These are phyloP conservation scores for Tanytarsus gracilentus DNA, from an alignment of 2,888 invertebrate genomes.

Conservation along the genomic window DNA sequence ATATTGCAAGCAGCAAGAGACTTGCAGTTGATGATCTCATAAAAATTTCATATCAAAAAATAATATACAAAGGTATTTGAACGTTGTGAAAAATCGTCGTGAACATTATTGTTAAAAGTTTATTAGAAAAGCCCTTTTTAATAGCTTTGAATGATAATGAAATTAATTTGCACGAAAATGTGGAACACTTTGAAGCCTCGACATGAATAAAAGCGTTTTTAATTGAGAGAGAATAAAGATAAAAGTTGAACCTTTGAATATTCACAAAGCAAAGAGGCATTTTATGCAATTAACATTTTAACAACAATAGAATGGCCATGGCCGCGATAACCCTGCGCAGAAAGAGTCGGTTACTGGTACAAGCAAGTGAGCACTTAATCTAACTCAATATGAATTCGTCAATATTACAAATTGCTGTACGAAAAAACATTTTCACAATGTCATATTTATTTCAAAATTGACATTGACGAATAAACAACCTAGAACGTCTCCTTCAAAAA, in stretches of 20 bases:
- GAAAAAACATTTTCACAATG: slow-evolving; percentile 6
- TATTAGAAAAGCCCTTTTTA: too few relatives aligned
- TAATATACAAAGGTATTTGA: too few relatives aligned
- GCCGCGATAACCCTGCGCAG: slow-evolving; percentile 20
- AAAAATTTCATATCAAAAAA: not conserved
- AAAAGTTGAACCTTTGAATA: slow-evolving; percentile 12
- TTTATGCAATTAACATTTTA: slow-evolving; percentile 19
- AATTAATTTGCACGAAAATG: too few relatives aligned
- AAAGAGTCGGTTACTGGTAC: slow-evolving; percentile 7
- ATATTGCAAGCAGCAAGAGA: too few relatives aligned
- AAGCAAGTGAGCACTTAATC: not conserved
- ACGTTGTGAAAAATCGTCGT: too few relatives aligned
- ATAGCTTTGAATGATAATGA: too few relatives aligned
- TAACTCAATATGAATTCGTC: not conserved
- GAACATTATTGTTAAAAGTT: too few relatives aligned
- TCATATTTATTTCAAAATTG: too few relatives aligned
- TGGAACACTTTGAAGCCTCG: not conserved
- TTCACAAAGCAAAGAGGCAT: slow-evolving; percentile 18
- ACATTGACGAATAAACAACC: slow-evolving; percentile 15
- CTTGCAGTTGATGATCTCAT: not conserved
- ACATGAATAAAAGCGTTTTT: not conserved
- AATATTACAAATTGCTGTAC: not conserved
- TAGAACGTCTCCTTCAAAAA: slow-evolving; percentile 27
- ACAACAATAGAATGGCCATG: slow-evolving; percentile 27
- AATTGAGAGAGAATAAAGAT: not conserved